Base-by-base conservation (phyloP, 2,888 invertebrate genomes). In the Xestobium rufovillosum region DNA sequence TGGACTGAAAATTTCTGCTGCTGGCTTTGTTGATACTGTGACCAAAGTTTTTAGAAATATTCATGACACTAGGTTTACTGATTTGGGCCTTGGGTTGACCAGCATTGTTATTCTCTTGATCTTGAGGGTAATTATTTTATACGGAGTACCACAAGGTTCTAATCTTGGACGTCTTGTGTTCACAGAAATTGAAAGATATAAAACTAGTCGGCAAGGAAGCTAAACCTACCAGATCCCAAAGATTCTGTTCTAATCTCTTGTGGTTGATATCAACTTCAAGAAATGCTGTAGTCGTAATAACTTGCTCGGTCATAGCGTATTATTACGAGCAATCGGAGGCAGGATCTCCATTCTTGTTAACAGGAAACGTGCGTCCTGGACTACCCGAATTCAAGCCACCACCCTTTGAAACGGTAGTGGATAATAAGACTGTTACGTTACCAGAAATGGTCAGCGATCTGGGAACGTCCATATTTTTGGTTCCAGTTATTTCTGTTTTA, bases 401-500 rank as follows among this genome's bases (percentile, higher is more conserved):
- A 0, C 80, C 84, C 4, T 87, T 89, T 55, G 66, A 73, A 26
- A 84, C 86, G 0, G 67, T 66, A 1, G 52, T 69, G 3, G 71
- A 71, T 34, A 78, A 77, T 36, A 66, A 67, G 31, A 74, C 78
- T 2, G 66, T 79, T 10, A 64, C 63, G 4, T 80, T 84, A 49
- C 55, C 71, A 9, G 78, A 81, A 43, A 83, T 84, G 85, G 71
- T 83, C 38, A 72, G 80, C 13, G 82, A 85, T 57, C 72, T 95
- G 38, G 91, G 92, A 3, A 79, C 85, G 0, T 89, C 91, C 0
- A 80, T 94, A 43, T 68, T 86, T 15, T 71, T 95, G 34, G 81
- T 95, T 4, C 92, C 95, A 2, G 75, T 95, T 17, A 85, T 95
- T 47, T 89, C 86, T 0, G 85, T 95, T 1, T 68, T 95, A 30